Percentiles rank a stretch among this genome's conserved stretches.
Conservation (phyloP, 1,140 invertebrate genomes). For the Papilio polytes region DNA sequence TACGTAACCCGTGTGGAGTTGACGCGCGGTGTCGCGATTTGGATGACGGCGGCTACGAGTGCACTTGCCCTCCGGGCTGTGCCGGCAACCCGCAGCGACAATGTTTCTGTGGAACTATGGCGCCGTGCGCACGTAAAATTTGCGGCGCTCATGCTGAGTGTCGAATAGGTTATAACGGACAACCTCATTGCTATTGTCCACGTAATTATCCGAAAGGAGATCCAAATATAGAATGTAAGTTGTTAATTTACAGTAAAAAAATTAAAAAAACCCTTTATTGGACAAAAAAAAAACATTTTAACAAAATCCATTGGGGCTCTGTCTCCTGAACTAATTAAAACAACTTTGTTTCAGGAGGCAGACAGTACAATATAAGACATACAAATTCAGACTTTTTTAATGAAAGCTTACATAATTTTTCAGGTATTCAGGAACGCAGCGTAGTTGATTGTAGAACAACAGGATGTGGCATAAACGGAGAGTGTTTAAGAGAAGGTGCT, state of each 20-base stretch:
- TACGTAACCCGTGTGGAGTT: slow-evolving; percentile 92
- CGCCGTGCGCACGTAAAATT: slow-evolving; percentile 88
- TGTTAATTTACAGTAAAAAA: slow-evolving; percentile 41
- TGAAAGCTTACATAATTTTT: slow-evolving; percentile 35
- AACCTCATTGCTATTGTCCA: slow-evolving; percentile 93
- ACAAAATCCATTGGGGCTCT: too few relatives aligned
- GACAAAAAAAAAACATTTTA: too few relatives aligned
- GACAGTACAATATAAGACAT: not conserved
- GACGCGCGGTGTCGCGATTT: slow-evolving; percentile 92
- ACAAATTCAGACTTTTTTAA: not conserved
- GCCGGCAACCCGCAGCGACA: slow-evolving; percentile 91
- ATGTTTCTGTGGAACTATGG: slow-evolving; percentile 88
- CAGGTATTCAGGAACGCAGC: slow-evolving; percentile 87
- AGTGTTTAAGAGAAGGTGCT: slow-evolving; percentile 91
- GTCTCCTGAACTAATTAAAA: too few relatives aligned
- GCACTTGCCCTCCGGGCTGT: slow-evolving; percentile 91
- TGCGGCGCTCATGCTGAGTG: slow-evolving; percentile 94
- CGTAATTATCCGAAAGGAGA: slow-evolving; percentile 92
- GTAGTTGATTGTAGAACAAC: slow-evolving; percentile 91
- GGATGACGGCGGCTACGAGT: slow-evolving; percentile 89
- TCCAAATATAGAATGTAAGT: slow-evolving; percentile 93
- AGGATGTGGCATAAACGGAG: slow-evolving; percentile 92
- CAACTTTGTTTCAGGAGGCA: too few relatives aligned
- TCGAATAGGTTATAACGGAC: slow-evolving; percentile 85
- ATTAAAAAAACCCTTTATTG: too few relatives aligned